These are phyloP conservation scores for Anagrus nilaparvatae DNA, from an alignment of 1,140 invertebrate species.

Conservation along the genomic window DNA sequence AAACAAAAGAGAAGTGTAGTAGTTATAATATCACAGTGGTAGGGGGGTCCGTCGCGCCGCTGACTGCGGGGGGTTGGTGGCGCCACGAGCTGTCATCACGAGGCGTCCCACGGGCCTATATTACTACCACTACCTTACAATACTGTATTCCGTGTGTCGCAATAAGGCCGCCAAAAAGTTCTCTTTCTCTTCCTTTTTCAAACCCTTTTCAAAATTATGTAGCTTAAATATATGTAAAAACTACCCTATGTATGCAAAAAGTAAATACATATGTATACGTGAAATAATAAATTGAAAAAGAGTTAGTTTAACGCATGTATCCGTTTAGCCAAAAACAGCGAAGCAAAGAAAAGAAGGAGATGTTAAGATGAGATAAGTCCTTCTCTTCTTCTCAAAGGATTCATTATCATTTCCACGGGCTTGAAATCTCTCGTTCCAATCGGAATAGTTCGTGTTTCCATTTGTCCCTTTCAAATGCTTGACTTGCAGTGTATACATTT, in stretches of 20 bases:
- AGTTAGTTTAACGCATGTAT: too few species aligned
- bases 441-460: conserved; percentile 11
- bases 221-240: conserved; percentile 14
- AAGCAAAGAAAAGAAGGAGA: background rate
- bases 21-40: too few species aligned
- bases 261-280: too few species aligned
- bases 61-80: conserved; percentile 39
- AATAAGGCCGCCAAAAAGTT: conserved; percentile 1
- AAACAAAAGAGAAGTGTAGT: too few species aligned
- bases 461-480: conserved; percentile 15
- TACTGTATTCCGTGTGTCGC: too few species aligned
- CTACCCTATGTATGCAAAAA: background rate
- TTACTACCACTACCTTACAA: too few species aligned
- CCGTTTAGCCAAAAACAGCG: conserved; percentile 2
- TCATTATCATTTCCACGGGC: conserved; percentile 12
- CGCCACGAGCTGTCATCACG: conserved; percentile 43
- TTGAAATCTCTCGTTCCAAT: background rate
- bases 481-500: too few species aligned
- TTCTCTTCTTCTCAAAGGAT: background rate
- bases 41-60: conserved; percentile 22
- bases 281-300: too few species aligned
- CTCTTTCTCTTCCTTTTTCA: background rate
- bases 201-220: background rate
- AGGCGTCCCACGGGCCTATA: too few species aligned
- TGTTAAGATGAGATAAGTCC: conserved; percentile 6